Conservation (phyloP, 2,113 vertebrate genomes). For the Neogale vison region DNA sequence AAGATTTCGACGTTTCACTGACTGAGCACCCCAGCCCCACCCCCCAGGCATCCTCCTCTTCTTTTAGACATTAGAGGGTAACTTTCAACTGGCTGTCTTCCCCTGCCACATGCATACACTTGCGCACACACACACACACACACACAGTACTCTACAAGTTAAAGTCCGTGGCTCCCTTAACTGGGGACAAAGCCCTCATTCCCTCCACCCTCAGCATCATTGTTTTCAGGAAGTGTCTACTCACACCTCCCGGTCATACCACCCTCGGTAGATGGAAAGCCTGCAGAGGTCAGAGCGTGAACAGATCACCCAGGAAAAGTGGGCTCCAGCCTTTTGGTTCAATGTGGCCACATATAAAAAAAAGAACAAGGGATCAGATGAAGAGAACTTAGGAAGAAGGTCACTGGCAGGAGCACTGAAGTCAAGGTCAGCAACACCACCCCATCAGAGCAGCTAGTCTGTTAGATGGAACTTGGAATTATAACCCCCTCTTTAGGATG, state of each 20-base stretch:
- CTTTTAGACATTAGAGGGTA: not conserved
- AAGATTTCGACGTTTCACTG: accelerated
- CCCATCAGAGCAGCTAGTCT: accelerated
- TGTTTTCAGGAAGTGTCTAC: not conserved
- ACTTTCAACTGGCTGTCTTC: not conserved
- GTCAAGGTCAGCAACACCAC: not conserved
- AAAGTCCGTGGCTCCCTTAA: not conserved
- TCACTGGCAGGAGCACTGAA: accelerated
- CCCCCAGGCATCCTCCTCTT: not conserved
- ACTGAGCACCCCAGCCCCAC: not conserved
- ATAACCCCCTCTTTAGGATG: too few relatives aligned
- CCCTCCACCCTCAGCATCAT: too few relatives aligned
- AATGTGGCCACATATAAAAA: not conserved
- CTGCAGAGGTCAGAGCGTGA: accelerated
- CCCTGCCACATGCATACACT: not conserved
- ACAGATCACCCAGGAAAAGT: too few relatives aligned
- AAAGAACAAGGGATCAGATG: not conserved
- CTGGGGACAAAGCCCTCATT: not conserved
- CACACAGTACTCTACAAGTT: not conserved
- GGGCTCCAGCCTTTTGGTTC: too few relatives aligned
- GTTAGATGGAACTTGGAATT: not conserved
- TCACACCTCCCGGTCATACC: accelerated
- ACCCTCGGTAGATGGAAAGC: accelerated
- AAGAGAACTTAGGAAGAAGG: not conserved
- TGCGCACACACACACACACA: not conserved